A percentile compares a stretch with the other conserved stretches of the same genome.
Conservation (phyloP, 2,888 invertebrate genomes). For the Polymixis lichenea region DNA sequence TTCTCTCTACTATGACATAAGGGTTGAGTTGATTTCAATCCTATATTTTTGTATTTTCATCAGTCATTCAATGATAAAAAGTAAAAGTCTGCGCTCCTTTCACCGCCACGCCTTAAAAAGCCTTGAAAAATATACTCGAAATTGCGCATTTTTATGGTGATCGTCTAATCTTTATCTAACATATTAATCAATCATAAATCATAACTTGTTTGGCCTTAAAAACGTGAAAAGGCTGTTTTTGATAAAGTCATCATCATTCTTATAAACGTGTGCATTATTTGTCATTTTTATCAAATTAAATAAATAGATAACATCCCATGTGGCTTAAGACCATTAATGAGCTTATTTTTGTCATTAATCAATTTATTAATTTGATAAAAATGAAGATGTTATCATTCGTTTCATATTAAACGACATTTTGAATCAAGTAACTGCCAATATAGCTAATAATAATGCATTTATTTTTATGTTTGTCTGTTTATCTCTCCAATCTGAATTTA, state of each 20-base stretch:
- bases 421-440: conserved; percentile 66
- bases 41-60: conserved; percentile 58
- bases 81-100: conserved; percentile 35
- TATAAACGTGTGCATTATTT: conserved; percentile 11
- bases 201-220: conserved; percentile 73
- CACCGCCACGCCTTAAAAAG: conserved; percentile 22
- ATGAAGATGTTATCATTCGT: conserved; percentile 22
- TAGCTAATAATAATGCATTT: conserved; percentile 74
- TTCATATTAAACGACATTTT: conserved; percentile 32
- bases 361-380: conserved; percentile 38
- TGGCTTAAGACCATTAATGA: not conserved
- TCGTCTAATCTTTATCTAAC: conserved; percentile 14
- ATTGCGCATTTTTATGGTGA: conserved; percentile 3
- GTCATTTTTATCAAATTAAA: conserved; percentile 34
- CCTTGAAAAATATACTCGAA: conserved; percentile 16
- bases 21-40: conserved; percentile 51
- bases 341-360: conserved; percentile 34
- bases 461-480: conserved; percentile 51
- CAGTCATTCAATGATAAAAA: conserved; percentile 50
- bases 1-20: conserved; percentile 65
- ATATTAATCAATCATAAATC: conserved; percentile 15
- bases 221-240: conserved; percentile 68
- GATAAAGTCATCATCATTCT: conserved; percentile 48
- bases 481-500: conserved; percentile 26
- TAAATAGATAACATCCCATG: conserved; percentile 8